These are phyloP conservation scores for Morbakka virulenta DNA, from an alignment of 30 jellyfish, hydroid and myxozoan species.

Conservation along the genomic window DNA sequence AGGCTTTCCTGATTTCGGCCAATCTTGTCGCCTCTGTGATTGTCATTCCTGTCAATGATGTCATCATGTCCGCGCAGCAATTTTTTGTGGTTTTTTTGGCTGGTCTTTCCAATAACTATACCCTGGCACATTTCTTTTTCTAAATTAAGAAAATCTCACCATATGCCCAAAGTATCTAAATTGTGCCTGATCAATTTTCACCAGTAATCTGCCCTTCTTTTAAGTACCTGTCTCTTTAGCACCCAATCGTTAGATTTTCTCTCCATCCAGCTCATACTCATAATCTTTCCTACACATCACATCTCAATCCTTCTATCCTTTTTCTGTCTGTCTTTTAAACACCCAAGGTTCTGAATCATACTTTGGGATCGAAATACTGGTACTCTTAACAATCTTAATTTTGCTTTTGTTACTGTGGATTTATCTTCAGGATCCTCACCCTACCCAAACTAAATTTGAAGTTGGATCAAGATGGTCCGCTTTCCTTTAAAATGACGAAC, in stretches of 20 bases:
- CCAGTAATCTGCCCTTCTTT: too few relatives aligned
- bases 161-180: not conserved
- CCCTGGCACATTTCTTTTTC: not conserved
- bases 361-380: not conserved
- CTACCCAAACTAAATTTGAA: too few relatives aligned
- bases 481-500: too few relatives aligned
- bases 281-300: not conserved
- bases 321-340: not conserved
- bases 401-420: too few relatives aligned
- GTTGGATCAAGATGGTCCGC: too few relatives aligned
- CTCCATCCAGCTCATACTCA: not conserved
- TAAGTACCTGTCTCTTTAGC: not conserved
- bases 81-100: not conserved
- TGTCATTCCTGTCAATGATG: not conserved
- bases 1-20: not conserved
- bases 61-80: not conserved
- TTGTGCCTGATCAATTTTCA: too few relatives aligned
- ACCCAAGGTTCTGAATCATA: not conserved
- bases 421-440: too few relatives aligned
- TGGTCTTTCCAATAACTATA: not conserved
- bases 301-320: not conserved
- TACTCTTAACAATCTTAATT: too few relatives aligned
- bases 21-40: not conserved
- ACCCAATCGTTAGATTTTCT: not conserved
- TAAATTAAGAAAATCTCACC: not conserved